These are phyloP conservation scores for Chionodraco myersi DNA, from an alignment of 2,113 vertebrate genomes.

Conservation along the genomic window DNA sequence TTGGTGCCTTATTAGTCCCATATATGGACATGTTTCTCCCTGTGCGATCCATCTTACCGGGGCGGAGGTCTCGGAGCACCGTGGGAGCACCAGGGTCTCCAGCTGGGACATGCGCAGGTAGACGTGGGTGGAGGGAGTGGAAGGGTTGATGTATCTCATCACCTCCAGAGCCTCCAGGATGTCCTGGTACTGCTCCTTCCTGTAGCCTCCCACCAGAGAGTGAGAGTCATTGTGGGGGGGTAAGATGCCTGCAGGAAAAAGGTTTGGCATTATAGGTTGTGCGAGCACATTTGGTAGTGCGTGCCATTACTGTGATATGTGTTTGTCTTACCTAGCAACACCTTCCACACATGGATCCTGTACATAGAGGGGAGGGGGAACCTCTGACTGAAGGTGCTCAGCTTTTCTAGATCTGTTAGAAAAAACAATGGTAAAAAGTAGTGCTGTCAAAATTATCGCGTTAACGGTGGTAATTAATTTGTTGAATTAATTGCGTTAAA, in stretches of 20 bases:
- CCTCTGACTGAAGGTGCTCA: constrained; percentile 97
- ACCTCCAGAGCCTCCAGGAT: constrained; percentile 88
- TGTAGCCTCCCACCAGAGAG: constrained; percentile 87
- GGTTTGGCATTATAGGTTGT: too few relatives aligned
- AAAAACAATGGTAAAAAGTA: too few relatives aligned
- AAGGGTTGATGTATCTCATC: constrained; percentile 87
- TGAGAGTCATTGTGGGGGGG: constrained; percentile 95
- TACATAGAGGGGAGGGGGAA: constrained; percentile 99
- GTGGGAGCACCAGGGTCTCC: constrained; percentile 90
- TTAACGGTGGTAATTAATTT: too few relatives aligned
- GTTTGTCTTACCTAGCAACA: constrained; percentile 89
- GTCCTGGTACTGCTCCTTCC: constrained; percentile 91
- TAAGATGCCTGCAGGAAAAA: constrained; percentile 86
- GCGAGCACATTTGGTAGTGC: not conserved
- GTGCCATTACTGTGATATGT: not conserved
- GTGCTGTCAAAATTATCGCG: too few relatives aligned
- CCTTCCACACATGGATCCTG: constrained; percentile 95
- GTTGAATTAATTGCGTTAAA: too few relatives aligned
- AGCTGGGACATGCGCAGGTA: constrained; percentile 93
- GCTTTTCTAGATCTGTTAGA: constrained; percentile 92
- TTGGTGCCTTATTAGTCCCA: not conserved
- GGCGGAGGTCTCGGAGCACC: constrained; percentile 83
- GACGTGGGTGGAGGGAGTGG: constrained; percentile 88
- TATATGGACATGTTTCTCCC: not conserved
- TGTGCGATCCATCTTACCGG: constrained; percentile 80